These are phyloP conservation scores for Malurus melanocephalus DNA, from an alignment of 2,113 vertebrate genomes.

Conservation along the genomic window DNA sequence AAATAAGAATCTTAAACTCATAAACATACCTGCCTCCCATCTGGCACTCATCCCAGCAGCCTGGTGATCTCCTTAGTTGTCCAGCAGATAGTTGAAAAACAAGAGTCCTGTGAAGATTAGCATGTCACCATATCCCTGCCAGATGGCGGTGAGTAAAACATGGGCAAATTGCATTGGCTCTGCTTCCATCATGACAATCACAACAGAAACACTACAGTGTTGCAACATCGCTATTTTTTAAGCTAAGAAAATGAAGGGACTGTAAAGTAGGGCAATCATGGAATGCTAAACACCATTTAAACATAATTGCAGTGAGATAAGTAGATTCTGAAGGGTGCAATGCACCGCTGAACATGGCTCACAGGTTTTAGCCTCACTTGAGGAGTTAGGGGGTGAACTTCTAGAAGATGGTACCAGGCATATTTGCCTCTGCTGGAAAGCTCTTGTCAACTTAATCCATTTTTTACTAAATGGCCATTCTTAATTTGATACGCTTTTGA, in stretches of 20 bases:
- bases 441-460: background rate
- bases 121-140: slow-evolving; percentile 76
- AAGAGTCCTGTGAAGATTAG: slow-evolving; percentile 78
- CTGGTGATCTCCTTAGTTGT: slow-evolving; percentile 78
- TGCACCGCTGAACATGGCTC: background rate
- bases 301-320: background rate
- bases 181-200: slow-evolving; percentile 68
- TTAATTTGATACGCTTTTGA: background rate
- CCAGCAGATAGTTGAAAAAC: slow-evolving; percentile 78
- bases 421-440: background rate
- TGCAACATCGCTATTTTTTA: slow-evolving; percentile 47
- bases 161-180: slow-evolving; percentile 74
- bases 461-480: background rate
- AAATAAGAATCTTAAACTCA: slow-evolving; percentile 76
- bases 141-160: slow-evolving; percentile 78
- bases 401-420: background rate
- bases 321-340: background rate
- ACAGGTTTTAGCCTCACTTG: background rate
- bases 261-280: slow-evolving; percentile 25
- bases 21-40: slow-evolving; percentile 81
- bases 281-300: slow-evolving; percentile 19
- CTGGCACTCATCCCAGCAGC: slow-evolving; percentile 75
- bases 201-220: slow-evolving; percentile 68
- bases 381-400: background rate
- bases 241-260: slow-evolving; percentile 25